These are phyloP conservation scores for Distichodus sexfasciatus DNA, from an alignment of 2,797 vertebrate species.

Conservation along the genomic window DNA sequence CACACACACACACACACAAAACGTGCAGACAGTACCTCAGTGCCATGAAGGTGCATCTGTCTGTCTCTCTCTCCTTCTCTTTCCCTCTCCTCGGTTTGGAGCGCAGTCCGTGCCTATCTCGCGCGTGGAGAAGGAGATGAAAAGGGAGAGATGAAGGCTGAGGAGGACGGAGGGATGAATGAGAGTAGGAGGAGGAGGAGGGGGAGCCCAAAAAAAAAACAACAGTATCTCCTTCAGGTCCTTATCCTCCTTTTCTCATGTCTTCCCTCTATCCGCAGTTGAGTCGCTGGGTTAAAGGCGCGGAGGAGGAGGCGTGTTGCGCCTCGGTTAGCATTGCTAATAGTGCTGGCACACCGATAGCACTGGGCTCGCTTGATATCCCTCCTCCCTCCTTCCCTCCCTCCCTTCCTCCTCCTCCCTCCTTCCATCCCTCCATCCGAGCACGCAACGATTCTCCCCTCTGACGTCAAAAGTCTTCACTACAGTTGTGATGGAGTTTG, in stretches of 20 bases:
- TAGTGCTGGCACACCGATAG: slow-evolving; percentile 42
- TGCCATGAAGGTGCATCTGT: slow-evolving; percentile 65
- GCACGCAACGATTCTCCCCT: slow-evolving; percentile 76
- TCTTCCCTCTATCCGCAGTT: no score
- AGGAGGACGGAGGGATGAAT: no score
- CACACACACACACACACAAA: background rate
- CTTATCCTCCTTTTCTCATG: no score
- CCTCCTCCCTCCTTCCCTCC: slow-evolving; percentile 65
- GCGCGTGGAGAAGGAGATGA: no score
- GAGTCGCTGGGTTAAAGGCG: no score
- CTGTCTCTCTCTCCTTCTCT: no score
- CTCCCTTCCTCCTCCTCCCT: slow-evolving; percentile 73
- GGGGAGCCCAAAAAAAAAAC: no score
- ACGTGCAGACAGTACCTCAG: slow-evolving; percentile 49
- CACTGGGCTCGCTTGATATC: slow-evolving; percentile 77
- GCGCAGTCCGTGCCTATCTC: slow-evolving; percentile 56
- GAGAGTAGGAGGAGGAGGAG: no score
- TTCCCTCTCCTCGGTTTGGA: slow-evolving; percentile 30
- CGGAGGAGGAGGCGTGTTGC: slow-evolving; percentile 26
- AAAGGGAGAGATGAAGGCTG: no score
- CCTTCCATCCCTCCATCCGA: slow-evolving; percentile 70
- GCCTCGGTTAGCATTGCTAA: slow-evolving; percentile 48
- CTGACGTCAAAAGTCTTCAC: slow-evolving; percentile 90
- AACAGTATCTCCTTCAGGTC: background rate
- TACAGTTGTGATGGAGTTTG: slow-evolving; percentile 76